These are phyloP conservation scores for Arnoldichthys spilopterus DNA, from an alignment of 2,797 vertebrate species.

Conservation along the genomic window DNA sequence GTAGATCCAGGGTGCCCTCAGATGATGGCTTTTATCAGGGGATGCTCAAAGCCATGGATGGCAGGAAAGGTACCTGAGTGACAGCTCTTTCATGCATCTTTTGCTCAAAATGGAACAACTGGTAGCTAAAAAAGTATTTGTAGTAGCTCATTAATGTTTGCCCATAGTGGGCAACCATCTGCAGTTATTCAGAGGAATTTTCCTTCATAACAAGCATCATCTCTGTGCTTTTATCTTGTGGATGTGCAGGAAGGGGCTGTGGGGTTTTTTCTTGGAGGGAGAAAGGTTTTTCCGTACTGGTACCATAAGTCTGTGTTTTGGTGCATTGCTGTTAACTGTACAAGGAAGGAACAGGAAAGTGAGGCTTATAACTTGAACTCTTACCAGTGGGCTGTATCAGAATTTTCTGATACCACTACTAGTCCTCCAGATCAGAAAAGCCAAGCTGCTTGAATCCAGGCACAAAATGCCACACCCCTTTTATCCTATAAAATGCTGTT, in stretches of 20 bases:
- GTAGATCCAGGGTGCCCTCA: conserved; percentile 74
- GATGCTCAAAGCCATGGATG: conserved; percentile 80
- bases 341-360: not conserved
- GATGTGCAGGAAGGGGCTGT: conserved; percentile 5
- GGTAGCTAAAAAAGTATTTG: not conserved
- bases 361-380: not conserved
- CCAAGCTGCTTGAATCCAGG: not conserved
- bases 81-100: not conserved
- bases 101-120: not conserved
- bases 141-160: not conserved
- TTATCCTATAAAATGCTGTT: conserved; percentile 9
- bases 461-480: conserved; percentile 35
- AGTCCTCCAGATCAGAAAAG: not conserved
- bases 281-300: not conserved
- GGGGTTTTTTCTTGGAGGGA: conserved; percentile 29
- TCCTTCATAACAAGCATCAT: not conserved
- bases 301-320: conserved; percentile 16
- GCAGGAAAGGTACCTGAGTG: conserved; percentile 77
- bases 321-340: not conserved
- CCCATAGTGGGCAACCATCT: not conserved
- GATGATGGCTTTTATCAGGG: conserved; percentile 80
- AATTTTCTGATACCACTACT: not conserved
- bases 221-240: not conserved
- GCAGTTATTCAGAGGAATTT: not conserved
- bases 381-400: not conserved